Percentiles rank a stretch among this genome's conserved stretches.
phyloP scores from a whole-genome alignment of 2,888 invertebrate genomes.

The Agapostemon virescens region DNA sequence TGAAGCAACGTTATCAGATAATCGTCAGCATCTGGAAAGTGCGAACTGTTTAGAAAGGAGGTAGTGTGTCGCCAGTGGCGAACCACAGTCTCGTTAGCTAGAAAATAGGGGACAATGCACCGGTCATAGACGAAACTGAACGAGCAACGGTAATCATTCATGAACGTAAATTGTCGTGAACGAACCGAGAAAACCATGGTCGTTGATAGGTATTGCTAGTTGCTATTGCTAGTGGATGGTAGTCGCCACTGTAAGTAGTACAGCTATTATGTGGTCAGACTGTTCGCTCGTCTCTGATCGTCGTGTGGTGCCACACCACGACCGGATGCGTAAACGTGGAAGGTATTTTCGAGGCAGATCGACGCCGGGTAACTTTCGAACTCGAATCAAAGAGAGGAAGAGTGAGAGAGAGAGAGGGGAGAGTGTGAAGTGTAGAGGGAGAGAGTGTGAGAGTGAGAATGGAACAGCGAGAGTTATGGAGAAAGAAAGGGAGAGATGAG shows the following conservation, averaged over 20 bases:
- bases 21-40: constrained; percentile 1
- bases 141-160: neutral
- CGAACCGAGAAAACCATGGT: neutral
- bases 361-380: constrained; percentile 62
- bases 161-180: neutral
- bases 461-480: too few species aligned
- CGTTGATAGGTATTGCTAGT: neutral
- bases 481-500: too few species aligned
- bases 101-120: neutral
- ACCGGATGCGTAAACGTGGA: constrained; percentile 53
- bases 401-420: neutral
- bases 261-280: constrained; percentile 48
- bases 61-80: constrained; percentile 20
- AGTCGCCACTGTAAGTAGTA: constrained; percentile 53
- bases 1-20: neutral
- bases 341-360: constrained; percentile 40
- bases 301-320: constrained; percentile 71
- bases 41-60: constrained; percentile 42
- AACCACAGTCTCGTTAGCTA: constrained; percentile 1
- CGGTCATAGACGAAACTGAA: neutral
- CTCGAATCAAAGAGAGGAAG: neutral
- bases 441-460: too few species aligned
- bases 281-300: constrained; percentile 31
- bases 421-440: neutral
- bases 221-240: neutral